phyloP scores from a whole-genome alignment of 2,888 invertebrate species.

The Conchocele bisecta region DNA sequence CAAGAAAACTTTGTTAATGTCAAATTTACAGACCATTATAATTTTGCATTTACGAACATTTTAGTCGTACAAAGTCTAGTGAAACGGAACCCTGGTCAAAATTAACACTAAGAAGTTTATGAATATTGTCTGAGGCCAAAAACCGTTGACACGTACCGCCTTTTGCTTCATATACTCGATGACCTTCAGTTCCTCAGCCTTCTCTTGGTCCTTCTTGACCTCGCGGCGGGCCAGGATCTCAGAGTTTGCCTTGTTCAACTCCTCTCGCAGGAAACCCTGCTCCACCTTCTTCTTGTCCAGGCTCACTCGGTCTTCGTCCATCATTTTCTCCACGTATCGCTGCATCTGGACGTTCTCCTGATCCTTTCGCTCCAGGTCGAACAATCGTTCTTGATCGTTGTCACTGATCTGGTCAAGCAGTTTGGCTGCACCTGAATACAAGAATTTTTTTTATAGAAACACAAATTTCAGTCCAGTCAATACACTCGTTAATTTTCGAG shows the following conservation, averaged over 20 bases:
- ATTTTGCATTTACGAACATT: too few relatives aligned
- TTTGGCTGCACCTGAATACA: conserved; percentile 76
- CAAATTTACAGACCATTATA: too few relatives aligned
- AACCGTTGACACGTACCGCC: conserved; percentile 80
- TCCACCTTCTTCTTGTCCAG: conserved; percentile 76
- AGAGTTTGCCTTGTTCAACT: conserved; percentile 81
- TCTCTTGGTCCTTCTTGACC: conserved; percentile 78
- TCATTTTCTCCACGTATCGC: conserved; percentile 81
- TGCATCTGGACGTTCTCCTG: conserved; percentile 82
- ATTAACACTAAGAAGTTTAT: too few relatives aligned
- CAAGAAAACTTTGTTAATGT: too few relatives aligned
- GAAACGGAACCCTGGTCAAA: too few relatives aligned
- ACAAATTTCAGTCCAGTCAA: too few relatives aligned
- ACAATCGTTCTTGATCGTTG: conserved; percentile 79
- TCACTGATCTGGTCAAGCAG: conserved; percentile 82
- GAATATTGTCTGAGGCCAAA: too few relatives aligned
- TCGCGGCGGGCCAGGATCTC: conserved; percentile 80
- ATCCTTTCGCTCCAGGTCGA: conserved; percentile 82
- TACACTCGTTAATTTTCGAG: too few relatives aligned
- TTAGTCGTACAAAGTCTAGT: too few relatives aligned
- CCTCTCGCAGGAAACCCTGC: conserved; percentile 75
- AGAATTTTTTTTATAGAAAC: too few relatives aligned
- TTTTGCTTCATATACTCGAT: conserved; percentile 82
- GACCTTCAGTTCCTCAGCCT: conserved; percentile 80
- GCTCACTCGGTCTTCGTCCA: conserved; percentile 80